phyloP scores from a whole-genome alignment of 2,888 invertebrate genomes.

The Syrphus vitripennis region DNA sequence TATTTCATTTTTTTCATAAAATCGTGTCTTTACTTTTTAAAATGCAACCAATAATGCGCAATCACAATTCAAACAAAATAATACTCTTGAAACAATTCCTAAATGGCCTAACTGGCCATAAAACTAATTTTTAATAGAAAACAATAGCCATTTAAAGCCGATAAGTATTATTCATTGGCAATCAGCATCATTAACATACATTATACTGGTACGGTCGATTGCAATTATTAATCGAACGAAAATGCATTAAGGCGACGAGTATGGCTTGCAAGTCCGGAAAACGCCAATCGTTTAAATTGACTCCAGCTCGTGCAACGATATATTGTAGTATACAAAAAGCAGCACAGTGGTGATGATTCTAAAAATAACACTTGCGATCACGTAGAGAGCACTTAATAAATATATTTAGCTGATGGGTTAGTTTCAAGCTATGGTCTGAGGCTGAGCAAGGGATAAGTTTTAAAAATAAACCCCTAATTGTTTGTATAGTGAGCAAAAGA shows the following conservation, averaged over 20 bases:
- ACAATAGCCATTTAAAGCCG: slow-evolving; percentile 37
- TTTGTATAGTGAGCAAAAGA: neutral
- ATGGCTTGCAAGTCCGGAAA: slow-evolving; percentile 64
- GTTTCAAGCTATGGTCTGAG: neutral
- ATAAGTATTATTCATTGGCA: slow-evolving; percentile 39
- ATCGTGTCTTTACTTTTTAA: neutral
- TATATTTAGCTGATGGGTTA: neutral
- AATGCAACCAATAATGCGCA: slow-evolving; percentile 15
- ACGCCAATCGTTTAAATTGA: slow-evolving; percentile 69
- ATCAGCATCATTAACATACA: slow-evolving; percentile 53
- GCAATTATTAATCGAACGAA: slow-evolving; percentile 40
- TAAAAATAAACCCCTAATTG: slow-evolving; percentile 45
- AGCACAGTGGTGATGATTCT: slow-evolving; percentile 53
- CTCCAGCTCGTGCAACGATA: slow-evolving; percentile 40
- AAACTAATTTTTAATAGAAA: slow-evolving; percentile 28
- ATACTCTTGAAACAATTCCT: slow-evolving; percentile 17
- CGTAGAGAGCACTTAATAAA: slow-evolving; percentile 25
- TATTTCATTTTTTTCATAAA: neutral
- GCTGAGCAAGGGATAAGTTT: slow-evolving; percentile 19
- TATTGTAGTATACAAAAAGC: neutral
- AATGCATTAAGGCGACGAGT: slow-evolving; percentile 37
- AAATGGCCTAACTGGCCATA: slow-evolving; percentile 30
- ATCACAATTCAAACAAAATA: no score
- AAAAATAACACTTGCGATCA: slow-evolving; percentile 67
- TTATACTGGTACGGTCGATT: slow-evolving; percentile 22